Conservation (phyloP, 2,888 invertebrate genomes). For the Anorthoa munda region DNA sequence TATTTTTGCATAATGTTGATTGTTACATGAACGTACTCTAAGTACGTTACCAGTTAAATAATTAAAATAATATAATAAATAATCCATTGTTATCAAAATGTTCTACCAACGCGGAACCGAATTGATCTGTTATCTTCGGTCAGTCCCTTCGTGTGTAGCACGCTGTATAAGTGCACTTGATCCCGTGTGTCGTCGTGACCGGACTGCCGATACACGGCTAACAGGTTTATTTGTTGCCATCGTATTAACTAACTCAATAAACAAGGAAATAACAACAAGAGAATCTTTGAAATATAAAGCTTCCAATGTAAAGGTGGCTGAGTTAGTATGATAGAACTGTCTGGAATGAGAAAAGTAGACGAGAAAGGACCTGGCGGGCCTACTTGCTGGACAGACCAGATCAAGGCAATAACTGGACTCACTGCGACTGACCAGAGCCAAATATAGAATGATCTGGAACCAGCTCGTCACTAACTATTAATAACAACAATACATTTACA, state of each 20-base stretch:
- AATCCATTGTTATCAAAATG: not conserved
- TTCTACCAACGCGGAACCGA: not conserved
- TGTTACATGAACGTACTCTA: not conserved
- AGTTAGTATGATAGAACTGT: not conserved
- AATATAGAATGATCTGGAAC: no score
- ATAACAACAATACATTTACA: no score
- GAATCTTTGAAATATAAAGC: not conserved
- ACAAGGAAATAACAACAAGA: constrained; percentile 27
- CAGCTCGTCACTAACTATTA: no score
- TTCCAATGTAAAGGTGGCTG: not conserved
- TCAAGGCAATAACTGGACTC: no score
- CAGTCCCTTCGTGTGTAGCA: constrained; percentile 69
- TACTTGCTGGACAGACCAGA: no score
- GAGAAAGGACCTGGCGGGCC: no score
- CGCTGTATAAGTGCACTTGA: constrained; percentile 83
- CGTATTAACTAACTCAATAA: constrained; percentile 58
- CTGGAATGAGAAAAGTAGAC: no score
- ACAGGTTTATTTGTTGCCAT: constrained; percentile 88
- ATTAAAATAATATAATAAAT: no score
- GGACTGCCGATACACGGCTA: constrained; percentile 85
- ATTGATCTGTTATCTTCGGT: constrained; percentile 24
- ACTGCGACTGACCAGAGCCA: no score
- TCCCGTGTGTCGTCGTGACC: constrained; percentile 86
- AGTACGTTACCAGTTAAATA: not conserved
- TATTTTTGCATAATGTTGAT: not conserved